These are phyloP conservation scores for Oscheius sp. DNA, from an alignment of 2,888 invertebrate genomes.

Conservation along the genomic window DNA sequence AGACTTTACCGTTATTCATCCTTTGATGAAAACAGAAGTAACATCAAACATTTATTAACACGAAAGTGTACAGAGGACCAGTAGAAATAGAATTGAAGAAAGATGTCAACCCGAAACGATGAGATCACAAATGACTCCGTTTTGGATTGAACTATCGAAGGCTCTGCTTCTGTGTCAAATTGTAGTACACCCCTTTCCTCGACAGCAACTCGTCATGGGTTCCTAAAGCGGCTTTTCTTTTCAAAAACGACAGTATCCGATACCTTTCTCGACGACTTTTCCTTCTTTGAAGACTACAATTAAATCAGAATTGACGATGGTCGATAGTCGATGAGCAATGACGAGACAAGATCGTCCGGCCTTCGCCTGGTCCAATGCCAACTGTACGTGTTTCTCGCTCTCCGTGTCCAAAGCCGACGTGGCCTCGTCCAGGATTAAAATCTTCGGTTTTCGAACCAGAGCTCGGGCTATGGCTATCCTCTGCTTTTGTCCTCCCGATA, in stretches of 20 bases:
- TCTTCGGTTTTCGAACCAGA: constrained; percentile 73
- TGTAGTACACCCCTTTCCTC: constrained; percentile 81
- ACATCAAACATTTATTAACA: neutral
- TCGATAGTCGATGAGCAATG: constrained; percentile 76
- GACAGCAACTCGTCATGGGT: constrained; percentile 81
- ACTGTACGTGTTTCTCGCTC: constrained; percentile 75
- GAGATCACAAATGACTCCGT: neutral
- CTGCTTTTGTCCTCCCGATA: constrained; percentile 75
- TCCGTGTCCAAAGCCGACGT: constrained; percentile 75
- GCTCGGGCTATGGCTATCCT: constrained; percentile 75
- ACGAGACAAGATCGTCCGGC: constrained; percentile 75
- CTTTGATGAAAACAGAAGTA: too few species aligned
- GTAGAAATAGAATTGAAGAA: neutral
- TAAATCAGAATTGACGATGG: constrained; percentile 74
- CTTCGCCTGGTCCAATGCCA: constrained; percentile 78
- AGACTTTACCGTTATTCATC: too few species aligned
- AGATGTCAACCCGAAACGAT: neutral
- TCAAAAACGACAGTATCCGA: too few species aligned
- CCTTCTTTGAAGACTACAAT: constrained; percentile 68
- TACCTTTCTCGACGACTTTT: constrained; percentile 78
- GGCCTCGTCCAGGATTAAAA: constrained; percentile 73
- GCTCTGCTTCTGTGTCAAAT: constrained; percentile 73
- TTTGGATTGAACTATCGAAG: too few species aligned
- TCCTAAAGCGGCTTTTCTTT: constrained; percentile 75
- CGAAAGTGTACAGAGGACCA: neutral